Evolutionary conservation across 2,888 invertebrate species (phyloP).

Genomic region (Vandiemenella viatica): DNA sequence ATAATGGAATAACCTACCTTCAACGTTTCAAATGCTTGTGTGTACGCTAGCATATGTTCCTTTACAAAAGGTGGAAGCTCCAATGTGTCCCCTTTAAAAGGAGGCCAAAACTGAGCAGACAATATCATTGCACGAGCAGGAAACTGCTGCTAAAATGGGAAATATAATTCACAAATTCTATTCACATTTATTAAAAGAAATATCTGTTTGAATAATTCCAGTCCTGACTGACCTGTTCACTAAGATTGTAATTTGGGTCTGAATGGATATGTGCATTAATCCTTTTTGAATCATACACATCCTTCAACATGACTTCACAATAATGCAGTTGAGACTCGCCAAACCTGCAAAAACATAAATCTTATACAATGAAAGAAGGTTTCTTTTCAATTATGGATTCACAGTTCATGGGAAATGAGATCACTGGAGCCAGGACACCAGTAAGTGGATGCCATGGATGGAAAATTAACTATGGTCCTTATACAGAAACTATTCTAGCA

Average conservation of each 20-base stretch:
- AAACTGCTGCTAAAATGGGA: constrained; percentile 32
- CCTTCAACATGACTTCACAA: constrained; percentile 98
- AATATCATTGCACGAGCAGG: constrained; percentile 73
- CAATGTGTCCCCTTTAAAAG: constrained; percentile 85
- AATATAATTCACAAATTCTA: too few relatives aligned
- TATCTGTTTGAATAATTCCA: not conserved
- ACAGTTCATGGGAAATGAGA: too few relatives aligned
- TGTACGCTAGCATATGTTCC: constrained; percentile 69
- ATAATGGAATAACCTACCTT: too few relatives aligned
- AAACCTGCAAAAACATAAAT: constrained; percentile 44
- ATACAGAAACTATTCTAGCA: too few relatives aligned
- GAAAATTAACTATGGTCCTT: too few relatives aligned
- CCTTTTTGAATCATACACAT: constrained; percentile 87
- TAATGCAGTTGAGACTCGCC: constrained; percentile 91
- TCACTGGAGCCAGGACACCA: too few relatives aligned
- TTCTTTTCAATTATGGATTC: too few relatives aligned
- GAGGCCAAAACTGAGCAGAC: constrained; percentile 98
- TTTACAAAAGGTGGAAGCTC: constrained; percentile 69
- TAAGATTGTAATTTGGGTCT: constrained; percentile 36
- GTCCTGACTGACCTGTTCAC: constrained; percentile 17
- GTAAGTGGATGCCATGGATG: not conserved
- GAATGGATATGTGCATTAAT: constrained; percentile 76
- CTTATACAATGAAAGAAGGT: too few relatives aligned
- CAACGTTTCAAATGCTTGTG: constrained; percentile 76
- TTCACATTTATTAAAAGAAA: not conserved